A percentile compares a stretch with the other conserved stretches of the same genome.
Evolutionary conservation across 2,113 vertebrate genomes (phyloP).

Genomic region (Daboia siamensis): DNA sequence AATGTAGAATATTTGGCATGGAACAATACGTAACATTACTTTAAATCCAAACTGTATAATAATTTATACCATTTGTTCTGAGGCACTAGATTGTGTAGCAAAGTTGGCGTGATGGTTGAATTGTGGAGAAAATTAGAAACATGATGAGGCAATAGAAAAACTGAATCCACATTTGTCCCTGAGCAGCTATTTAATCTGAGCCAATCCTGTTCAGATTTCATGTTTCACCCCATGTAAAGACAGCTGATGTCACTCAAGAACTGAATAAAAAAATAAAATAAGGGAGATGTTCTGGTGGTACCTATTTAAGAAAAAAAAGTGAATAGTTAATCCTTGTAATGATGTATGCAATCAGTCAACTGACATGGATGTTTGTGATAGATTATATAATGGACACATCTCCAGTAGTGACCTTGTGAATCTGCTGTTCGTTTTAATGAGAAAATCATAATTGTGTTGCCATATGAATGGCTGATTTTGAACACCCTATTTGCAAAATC

Average conservation of each 20-base stretch:
- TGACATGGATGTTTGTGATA: not conserved
- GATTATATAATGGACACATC: not conserved
- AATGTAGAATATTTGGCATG: not conserved
- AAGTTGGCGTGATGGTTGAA: not conserved
- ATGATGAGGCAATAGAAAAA: not conserved
- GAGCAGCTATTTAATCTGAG: not conserved
- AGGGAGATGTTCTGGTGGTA: not conserved
- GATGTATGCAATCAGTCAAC: not conserved
- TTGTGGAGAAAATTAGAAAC: not conserved
- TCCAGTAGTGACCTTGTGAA: not conserved
- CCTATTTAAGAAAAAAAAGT: not conserved
- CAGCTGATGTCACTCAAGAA: accelerated
- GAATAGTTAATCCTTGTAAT: not conserved
- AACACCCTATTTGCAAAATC: not conserved
- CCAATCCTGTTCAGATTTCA: not conserved
- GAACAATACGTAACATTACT: not conserved
- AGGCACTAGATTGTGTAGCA: not conserved
- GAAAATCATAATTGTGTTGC: not conserved
- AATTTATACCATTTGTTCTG: not conserved
- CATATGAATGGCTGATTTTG: not conserved
- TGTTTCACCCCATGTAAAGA: not conserved
- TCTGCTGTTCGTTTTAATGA: not conserved
- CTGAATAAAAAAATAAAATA: not conserved
- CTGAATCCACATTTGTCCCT: not conserved
- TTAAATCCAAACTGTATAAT: not conserved